Percentiles rank a stretch among this genome's conserved stretches.
phyloP scores from a whole-genome alignment of 2,113 vertebrate species.

The Etia nguti region DNA sequence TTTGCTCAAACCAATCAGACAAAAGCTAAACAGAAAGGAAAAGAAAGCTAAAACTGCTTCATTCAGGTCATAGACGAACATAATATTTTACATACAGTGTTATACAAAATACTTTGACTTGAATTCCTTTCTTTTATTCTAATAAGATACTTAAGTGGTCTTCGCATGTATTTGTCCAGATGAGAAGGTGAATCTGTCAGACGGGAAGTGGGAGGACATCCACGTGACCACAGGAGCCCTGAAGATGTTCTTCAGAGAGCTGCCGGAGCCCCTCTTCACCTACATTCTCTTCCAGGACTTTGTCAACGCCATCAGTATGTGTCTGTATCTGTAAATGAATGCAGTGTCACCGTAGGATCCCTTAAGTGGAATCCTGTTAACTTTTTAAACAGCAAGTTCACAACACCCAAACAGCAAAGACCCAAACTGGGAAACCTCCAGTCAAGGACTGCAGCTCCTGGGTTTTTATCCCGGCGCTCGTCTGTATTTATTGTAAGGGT shows the following conservation, averaged over 20 bases:
- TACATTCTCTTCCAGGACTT: constrained; percentile 89
- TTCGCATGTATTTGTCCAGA: constrained; percentile 69
- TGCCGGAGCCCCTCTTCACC: constrained; percentile 92
- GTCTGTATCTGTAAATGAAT: not conserved
- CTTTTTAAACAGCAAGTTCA: not conserved
- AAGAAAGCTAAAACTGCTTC: not conserved
- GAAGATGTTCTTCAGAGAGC: constrained; percentile 97
- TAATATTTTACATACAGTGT: not conserved
- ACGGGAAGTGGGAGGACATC: constrained; percentile 96
- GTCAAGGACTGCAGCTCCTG: not conserved
- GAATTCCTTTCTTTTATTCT: not conserved
- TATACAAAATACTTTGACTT: not conserved
- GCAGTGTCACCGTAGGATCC: not conserved
- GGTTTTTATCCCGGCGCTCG: not conserved
- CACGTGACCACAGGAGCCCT: constrained; percentile 94
- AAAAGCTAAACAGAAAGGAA: not conserved
- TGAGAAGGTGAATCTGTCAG: constrained; percentile 87
- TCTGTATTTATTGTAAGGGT: not conserved
- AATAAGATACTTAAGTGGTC: not conserved
- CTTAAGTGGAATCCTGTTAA: not conserved
- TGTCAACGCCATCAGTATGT: constrained; percentile 92
- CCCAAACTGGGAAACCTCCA: not conserved
- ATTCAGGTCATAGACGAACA: not conserved
- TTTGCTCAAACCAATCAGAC: not conserved
- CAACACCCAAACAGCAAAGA: not conserved